Evolutionary conservation across 1,140 invertebrate species (phyloP).

Genomic region (Ptiloglossa arizonensis): DNA sequence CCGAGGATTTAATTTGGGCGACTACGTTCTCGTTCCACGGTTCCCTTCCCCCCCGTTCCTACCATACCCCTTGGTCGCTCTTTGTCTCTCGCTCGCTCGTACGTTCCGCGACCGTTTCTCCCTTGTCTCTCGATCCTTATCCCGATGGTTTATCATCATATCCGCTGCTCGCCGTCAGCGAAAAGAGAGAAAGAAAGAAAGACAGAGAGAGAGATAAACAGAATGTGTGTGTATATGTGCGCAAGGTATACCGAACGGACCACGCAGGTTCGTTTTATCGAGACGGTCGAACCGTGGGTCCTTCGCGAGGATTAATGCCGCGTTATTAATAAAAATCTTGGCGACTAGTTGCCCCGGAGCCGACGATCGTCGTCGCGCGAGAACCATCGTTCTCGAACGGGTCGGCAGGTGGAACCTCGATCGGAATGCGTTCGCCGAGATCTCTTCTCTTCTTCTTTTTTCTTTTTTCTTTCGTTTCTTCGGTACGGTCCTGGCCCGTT

Average conservation of each 20-base stretch:
- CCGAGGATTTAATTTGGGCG: slow-evolving; percentile 71
- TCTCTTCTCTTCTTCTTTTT: slow-evolving; percentile 14
- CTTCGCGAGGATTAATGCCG: slow-evolving; percentile 52
- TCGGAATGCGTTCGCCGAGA: slow-evolving; percentile 1
- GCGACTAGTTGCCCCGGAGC: slow-evolving; percentile 51
- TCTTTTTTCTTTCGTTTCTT: neutral
- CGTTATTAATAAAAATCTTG: slow-evolving; percentile 63
- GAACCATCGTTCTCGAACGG: slow-evolving; percentile 22
- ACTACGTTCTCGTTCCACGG: slow-evolving; percentile 59
- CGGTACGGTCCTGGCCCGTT: no score
- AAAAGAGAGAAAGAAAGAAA: slow-evolving; percentile 10
- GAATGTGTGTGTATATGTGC: no score
- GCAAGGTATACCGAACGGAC: no score
- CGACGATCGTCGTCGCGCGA: slow-evolving; percentile 44
- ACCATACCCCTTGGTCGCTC: neutral
- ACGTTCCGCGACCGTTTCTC: slow-evolving; percentile 59
- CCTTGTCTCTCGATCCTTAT: slow-evolving; percentile 73
- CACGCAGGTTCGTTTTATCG: slow-evolving; percentile 59
- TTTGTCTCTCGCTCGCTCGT: slow-evolving; percentile 24
- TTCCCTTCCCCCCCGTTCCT: neutral
- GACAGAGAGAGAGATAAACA: no score
- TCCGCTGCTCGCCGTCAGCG: slow-evolving; percentile 63
- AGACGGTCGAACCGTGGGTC: slow-evolving; percentile 49
- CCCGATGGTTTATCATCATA: slow-evolving; percentile 79
- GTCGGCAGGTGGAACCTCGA: slow-evolving; percentile 44